phyloP scores from a whole-genome alignment of 2,797 vertebrate species.

The Lerista edwardsae region DNA sequence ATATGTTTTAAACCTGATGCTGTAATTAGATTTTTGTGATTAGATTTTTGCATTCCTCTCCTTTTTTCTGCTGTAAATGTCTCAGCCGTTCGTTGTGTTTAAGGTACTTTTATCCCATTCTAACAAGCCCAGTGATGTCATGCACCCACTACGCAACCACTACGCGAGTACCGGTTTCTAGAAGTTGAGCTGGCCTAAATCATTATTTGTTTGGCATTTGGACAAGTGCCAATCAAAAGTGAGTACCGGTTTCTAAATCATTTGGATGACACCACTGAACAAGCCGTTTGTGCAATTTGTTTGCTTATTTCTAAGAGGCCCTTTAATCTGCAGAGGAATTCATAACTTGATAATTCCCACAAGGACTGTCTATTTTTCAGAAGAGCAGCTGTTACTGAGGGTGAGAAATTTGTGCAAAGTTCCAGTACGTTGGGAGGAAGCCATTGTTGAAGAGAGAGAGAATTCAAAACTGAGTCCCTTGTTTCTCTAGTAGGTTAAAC shows the following conservation, averaged over 20 bases:
- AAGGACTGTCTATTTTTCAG: background rate
- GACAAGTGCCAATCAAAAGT: too few relatives aligned
- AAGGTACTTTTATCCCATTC: background rate
- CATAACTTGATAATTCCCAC: background rate
- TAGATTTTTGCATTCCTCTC: background rate
- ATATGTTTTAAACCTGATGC: background rate
- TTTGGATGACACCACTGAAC: too few relatives aligned
- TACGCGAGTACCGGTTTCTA: too few relatives aligned
- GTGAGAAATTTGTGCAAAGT: background rate
- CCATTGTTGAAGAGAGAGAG: background rate
- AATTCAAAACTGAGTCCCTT: background rate
- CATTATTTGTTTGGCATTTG: too few relatives aligned
- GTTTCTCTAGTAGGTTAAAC: background rate
- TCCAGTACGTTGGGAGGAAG: background rate
- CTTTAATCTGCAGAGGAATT: background rate
- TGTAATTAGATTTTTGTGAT: too few relatives aligned
- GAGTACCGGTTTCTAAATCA: too few relatives aligned
- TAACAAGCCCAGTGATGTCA: too few relatives aligned
- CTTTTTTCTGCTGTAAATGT: background rate
- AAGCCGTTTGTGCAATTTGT: too few relatives aligned
- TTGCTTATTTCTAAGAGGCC: background rate
- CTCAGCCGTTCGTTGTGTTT: background rate
- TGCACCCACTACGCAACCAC: too few relatives aligned
- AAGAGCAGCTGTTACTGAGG: background rate
- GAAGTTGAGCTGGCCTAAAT: too few relatives aligned